phyloP scores from a whole-genome alignment of 2,113 vertebrate genomes.

The Rhinolophus ferrumequinum region DNA sequence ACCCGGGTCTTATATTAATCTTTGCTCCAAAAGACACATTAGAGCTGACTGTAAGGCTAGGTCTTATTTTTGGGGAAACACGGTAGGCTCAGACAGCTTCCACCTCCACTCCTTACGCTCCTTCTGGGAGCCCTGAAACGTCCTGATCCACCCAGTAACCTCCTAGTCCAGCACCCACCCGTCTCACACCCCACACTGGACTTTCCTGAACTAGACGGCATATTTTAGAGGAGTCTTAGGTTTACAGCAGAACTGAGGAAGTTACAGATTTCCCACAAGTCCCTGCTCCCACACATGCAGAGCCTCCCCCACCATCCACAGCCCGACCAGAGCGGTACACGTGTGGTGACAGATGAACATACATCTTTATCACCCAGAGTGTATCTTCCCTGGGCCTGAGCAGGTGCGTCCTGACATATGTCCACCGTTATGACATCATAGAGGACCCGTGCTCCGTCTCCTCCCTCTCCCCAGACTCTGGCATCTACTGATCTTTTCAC shows the following conservation, averaged over 20 bases:
- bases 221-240: neutral
- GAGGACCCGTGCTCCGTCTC: no score
- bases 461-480: neutral
- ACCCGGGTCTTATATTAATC: no score
- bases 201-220: neutral
- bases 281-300: neutral
- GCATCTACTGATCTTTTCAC: neutral
- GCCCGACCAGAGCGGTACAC: neutral
- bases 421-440: fast-evolving
- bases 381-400: neutral
- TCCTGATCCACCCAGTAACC: fast-evolving
- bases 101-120: neutral
- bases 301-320: fast-evolving
- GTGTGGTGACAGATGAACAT: no score
- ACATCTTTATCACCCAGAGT: fast-evolving
- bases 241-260: neutral
- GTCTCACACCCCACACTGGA: neutral
- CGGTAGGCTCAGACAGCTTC: neutral
- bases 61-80: no score
- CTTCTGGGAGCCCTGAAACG: neutral
- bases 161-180: no score
- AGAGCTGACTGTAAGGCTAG: no score
- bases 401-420: fast-evolving
- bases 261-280: neutral
- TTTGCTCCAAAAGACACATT: no score